Evolutionary conservation across 2,888 invertebrate genomes (phyloP).

Genomic region (Hylaea fasciaria): DNA sequence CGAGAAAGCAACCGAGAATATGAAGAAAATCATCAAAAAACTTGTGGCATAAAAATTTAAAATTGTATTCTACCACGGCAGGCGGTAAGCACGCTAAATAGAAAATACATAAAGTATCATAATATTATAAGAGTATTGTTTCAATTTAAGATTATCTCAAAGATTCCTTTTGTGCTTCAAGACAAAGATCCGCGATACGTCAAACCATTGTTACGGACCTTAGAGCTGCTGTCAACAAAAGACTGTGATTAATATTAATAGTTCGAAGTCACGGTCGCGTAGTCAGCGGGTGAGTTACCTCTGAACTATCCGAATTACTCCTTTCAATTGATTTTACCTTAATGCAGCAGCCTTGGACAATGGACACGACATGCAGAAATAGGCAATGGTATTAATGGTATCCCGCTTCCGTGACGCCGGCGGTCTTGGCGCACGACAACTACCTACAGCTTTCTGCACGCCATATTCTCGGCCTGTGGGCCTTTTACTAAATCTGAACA

Average conservation of each 20-base stretch:
- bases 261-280: slow-evolving; percentile 53
- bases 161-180: slow-evolving; percentile 9
- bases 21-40: too few relatives aligned
- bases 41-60: too few relatives aligned
- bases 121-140: slow-evolving; percentile 2
- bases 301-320: slow-evolving; percentile 62
- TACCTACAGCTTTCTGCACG: slow-evolving; percentile 46
- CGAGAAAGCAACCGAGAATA: too few relatives aligned
- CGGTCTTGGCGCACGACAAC: slow-evolving; percentile 54
- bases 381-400: slow-evolving; percentile 47
- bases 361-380: slow-evolving; percentile 43
- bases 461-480: slow-evolving; percentile 30
- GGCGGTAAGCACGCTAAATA: neutral
- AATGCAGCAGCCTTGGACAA: slow-evolving; percentile 38
- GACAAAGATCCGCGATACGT: slow-evolving; percentile 22
- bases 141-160: slow-evolving; percentile 2
- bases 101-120: slow-evolving; percentile 1
- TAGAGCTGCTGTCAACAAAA: slow-evolving; percentile 56
- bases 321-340: slow-evolving; percentile 59
- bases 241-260: slow-evolving; percentile 57
- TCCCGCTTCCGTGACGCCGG: slow-evolving; percentile 65
- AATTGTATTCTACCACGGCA: too few relatives aligned
- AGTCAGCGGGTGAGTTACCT: slow-evolving; percentile 67
- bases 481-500: slow-evolving; percentile 43
- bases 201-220: slow-evolving; percentile 39